Percentiles rank a stretch among this genome's conserved stretches.
Evolutionary conservation across 2,113 vertebrate species (phyloP).

Genomic region (Amphiprion percula): DNA sequence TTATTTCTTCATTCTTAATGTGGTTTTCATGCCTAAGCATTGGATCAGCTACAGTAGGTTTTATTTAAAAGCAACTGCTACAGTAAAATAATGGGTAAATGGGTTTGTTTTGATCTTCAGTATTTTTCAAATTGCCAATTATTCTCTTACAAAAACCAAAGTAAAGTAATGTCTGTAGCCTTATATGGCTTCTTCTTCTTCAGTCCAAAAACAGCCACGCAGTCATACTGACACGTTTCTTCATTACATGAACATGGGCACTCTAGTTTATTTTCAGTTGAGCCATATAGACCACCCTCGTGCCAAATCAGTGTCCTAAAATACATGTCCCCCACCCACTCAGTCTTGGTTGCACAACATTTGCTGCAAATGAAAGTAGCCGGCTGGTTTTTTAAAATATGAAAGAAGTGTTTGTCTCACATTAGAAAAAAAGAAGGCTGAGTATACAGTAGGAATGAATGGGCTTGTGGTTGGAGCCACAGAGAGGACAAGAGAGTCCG

Average conservation of each 20-base stretch:
- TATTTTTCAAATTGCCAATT: slow-evolving; percentile 19
- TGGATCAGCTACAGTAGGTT: slow-evolving; percentile 37
- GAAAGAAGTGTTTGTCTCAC: too few relatives aligned
- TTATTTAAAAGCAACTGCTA: slow-evolving; percentile 40
- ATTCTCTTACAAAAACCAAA: slow-evolving; percentile 2
- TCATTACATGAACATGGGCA: neutral
- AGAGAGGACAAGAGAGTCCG: neutral
- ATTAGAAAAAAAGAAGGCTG: too few relatives aligned
- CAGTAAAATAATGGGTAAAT: slow-evolving; percentile 37
- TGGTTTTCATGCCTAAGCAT: slow-evolving; percentile 29
- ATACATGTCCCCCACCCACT: neutral
- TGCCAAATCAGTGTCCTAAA: slow-evolving; percentile 5
- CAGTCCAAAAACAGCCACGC: neutral
- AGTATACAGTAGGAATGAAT: neutral
- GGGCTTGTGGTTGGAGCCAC: neutral
- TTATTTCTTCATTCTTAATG: slow-evolving; percentile 1
- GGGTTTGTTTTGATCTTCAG: slow-evolving; percentile 31
- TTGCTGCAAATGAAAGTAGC: neutral
- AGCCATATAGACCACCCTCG: neutral
- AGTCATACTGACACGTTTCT: neutral
- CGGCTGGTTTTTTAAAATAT: too few relatives aligned
- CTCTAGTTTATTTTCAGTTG: neutral
- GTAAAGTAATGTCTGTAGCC: neutral
- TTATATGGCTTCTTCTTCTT: neutral
- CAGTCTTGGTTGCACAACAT: neutral